Conservation (phyloP, 2,113 vertebrate species). For the Electrona antarctica region DNA sequence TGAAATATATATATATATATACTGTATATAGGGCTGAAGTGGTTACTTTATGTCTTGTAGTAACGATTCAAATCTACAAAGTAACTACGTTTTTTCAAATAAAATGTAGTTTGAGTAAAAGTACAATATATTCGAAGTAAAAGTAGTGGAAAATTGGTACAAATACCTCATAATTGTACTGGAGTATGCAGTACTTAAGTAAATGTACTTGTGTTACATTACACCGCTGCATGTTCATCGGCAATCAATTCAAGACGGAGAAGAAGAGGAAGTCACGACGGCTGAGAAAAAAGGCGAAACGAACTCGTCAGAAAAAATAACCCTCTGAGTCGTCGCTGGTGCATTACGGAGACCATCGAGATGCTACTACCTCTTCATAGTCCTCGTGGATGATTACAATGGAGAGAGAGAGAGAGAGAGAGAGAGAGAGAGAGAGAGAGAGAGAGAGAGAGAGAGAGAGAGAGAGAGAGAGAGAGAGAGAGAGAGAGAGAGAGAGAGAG, state of each 20-base stretch:
- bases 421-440: conserved; percentile 65
- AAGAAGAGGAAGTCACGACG: conserved; percentile 24
- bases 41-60: too few relatives aligned
- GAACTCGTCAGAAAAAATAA: conserved; percentile 15
- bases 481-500: conserved; percentile 20
- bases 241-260: too few relatives aligned
- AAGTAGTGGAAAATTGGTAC: neutral
- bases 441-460: conserved; percentile 61
- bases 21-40: too few relatives aligned
- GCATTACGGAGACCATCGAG: conserved; percentile 50
- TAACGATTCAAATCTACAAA: too few relatives aligned
- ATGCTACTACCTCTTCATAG: conserved; percentile 47
- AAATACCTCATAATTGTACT: too few relatives aligned
- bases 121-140: neutral
- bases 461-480: too few relatives aligned
- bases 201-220: too few relatives aligned
- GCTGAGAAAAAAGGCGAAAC: conserved; percentile 26
- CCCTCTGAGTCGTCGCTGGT: conserved; percentile 20
- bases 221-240: too few relatives aligned
- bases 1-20: too few relatives aligned
- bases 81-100: too few relatives aligned
- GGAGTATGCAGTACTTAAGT: too few relatives aligned
- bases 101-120: too few relatives aligned
- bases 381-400: conserved; percentile 65
- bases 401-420: conserved; percentile 62